phyloP scores from a whole-genome alignment of 1,140 invertebrate species.

The Mizuhopecten yessoensis region DNA sequence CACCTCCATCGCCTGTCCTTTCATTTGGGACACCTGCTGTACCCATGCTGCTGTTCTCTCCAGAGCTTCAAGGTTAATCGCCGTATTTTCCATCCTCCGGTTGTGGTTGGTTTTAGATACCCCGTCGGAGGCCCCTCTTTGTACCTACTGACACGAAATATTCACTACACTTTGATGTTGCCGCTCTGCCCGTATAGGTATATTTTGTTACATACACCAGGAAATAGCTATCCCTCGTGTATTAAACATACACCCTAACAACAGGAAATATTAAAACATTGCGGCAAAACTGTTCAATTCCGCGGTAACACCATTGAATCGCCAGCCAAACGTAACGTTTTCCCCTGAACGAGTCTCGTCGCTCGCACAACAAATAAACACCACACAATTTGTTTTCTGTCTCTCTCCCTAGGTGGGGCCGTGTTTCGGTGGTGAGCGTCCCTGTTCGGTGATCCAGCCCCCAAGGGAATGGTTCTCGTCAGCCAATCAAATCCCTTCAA shows the following conservation, averaged over 20 bases:
- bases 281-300: background rate
- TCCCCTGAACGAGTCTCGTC: background rate
- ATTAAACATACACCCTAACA: background rate
- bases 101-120: background rate
- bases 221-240: background rate
- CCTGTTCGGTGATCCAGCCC: constrained; percentile 40
- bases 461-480: constrained; percentile 40
- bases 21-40: constrained; percentile 48
- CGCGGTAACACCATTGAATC: too few relatives aligned
- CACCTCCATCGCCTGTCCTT: background rate
- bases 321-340: background rate
- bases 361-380: background rate
- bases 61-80: constrained; percentile 46
- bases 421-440: constrained; percentile 2
- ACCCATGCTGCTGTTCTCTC: constrained; percentile 60
- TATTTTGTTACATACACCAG: background rate
- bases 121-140: constrained; percentile 17
- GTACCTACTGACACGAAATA: constrained; percentile 32
- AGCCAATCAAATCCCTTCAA: constrained; percentile 56
- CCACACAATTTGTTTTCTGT: background rate
- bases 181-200: background rate
- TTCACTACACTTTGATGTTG: constrained; percentile 33
- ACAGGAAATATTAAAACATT: background rate
- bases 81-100: constrained; percentile 52
- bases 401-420: background rate